Evolutionary conservation across 1,140 invertebrate genomes (phyloP), one percentile per base, ranked within the genome.

Genomic region (Pantala flavescens): DNA sequence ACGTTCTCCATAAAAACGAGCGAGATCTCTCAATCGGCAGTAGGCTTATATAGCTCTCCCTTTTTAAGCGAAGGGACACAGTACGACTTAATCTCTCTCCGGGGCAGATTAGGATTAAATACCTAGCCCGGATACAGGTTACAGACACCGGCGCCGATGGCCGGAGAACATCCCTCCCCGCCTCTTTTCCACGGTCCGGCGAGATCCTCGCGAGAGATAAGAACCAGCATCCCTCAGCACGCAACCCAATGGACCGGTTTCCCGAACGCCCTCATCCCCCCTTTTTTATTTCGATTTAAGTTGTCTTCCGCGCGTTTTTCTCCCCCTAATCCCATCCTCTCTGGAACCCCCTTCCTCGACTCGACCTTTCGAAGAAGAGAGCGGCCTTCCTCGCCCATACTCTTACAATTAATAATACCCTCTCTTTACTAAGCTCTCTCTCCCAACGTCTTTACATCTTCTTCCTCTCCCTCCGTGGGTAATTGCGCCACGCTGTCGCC

Each of bases 111-210:
- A 63, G 49, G 49, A 63, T 63, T 63, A 63, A 63, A 63, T 63
- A 63, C 49, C 49, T 63, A 3, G 49, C 49, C n/a, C 49, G 16
- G n/a, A 63, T 63, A 63, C 49, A 63, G 49, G 49, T 12, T 7
- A 63, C 49, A 63, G 49, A 63, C 49, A 63, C 49, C 49, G 49
- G 49, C 49, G 49, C 49, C 49, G 49, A 63, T 63, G 49, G 49
- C 49, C 49, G 49, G n/a, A 12, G n/a, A 63, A 63, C 49, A 63
- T 63, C 49, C 12, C 49, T 14, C 49, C n/a, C 49, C 49, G 16
- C 12, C 49, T 63, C n/a, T 12, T 63, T 63, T 63, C 49, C 49
- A 63, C 49, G 49, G 49, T 21, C 49, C 49, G 16, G n/a, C 14
- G 49, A 3, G 49, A 63, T 63, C 12, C 49, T 14, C 49, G 49